Conservation (phyloP, 2,797 vertebrate species). For the Sebastes wilsoni region DNA sequence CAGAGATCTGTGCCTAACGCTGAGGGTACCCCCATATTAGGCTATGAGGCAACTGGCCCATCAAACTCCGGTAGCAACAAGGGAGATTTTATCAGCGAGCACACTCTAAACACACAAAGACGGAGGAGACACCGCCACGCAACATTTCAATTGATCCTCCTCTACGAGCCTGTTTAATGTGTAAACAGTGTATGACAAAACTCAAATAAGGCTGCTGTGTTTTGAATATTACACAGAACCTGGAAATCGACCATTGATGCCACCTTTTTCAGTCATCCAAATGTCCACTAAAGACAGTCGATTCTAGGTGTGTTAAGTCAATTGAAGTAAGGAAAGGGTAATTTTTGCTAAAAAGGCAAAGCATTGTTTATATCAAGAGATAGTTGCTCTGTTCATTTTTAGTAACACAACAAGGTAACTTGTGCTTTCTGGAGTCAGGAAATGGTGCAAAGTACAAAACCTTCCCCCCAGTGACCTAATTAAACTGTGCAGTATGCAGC, state of each 20-base stretch:
- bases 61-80: slow-evolving; percentile 38
- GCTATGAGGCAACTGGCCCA: slow-evolving; percentile 65
- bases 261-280: neutral
- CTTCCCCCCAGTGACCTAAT: neutral
- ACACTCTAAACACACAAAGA: slow-evolving; percentile 58
- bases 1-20: slow-evolving; percentile 32
- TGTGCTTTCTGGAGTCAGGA: neutral
- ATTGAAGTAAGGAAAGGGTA: neutral
- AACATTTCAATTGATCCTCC: slow-evolving; percentile 63
- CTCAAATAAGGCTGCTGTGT: slow-evolving; percentile 38
- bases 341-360: neutral
- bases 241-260: neutral
- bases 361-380: neutral
- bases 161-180: slow-evolving; percentile 21
- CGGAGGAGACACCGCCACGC: slow-evolving; percentile 36
- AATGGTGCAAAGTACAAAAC: neutral
- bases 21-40: slow-evolving; percentile 83
- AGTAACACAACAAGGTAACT: neutral
- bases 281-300: neutral
- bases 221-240: slow-evolving; percentile 34
- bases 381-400: neutral
- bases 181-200: slow-evolving; percentile 46
- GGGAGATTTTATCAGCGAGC: slow-evolving; percentile 74
- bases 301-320: neutral
- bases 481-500: neutral